These are phyloP conservation scores for Nixonia krombeini DNA, from an alignment of 1,140 invertebrate genomes.

Conservation along the genomic window DNA sequence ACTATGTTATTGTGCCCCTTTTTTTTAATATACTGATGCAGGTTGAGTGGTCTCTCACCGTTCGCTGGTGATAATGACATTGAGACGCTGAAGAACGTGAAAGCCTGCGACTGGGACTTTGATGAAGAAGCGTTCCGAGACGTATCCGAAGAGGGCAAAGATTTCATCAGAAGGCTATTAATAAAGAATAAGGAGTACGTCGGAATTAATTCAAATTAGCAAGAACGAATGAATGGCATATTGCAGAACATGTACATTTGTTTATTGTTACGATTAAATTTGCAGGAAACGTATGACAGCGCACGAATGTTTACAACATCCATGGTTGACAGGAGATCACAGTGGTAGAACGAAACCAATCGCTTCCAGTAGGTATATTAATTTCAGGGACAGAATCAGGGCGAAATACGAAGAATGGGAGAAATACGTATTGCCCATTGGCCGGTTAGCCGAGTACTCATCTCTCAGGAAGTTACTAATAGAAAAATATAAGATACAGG, in stretches of 20 bases:
- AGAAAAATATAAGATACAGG: constrained; percentile 97
- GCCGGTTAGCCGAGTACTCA: constrained; percentile 96
- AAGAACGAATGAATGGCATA: too few species aligned
- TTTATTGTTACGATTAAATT: too few species aligned
- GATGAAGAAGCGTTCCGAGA: constrained; percentile 93
- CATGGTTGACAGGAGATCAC: constrained; percentile 92
- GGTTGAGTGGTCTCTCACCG: constrained; percentile 95
- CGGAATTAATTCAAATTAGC: constrained; percentile 7
- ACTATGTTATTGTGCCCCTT: constrained; percentile 29
- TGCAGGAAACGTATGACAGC: constrained; percentile 96
- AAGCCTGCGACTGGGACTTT: constrained; percentile 99
- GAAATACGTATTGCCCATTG: constrained; percentile 93
- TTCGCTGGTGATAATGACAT: constrained; percentile 99
- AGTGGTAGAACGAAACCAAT: constrained; percentile 83
- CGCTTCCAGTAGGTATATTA: constrained; percentile 85
- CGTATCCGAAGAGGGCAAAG: constrained; percentile 97
- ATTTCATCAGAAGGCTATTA: constrained; percentile 95
- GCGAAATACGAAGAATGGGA: constrained; percentile 92
- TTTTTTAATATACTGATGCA: constrained; percentile 63
- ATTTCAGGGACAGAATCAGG: constrained; percentile 89
- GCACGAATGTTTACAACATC: constrained; percentile 95
- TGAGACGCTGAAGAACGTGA: constrained; percentile 98
- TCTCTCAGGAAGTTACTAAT: constrained; percentile 96
- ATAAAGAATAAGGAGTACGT: constrained; percentile 95
- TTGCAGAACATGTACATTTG: too few species aligned